Percentiles rank a stretch among this genome's conserved stretches.
Conservation (phyloP, 2,113 vertebrate genomes). For the Riparia riparia region DNA sequence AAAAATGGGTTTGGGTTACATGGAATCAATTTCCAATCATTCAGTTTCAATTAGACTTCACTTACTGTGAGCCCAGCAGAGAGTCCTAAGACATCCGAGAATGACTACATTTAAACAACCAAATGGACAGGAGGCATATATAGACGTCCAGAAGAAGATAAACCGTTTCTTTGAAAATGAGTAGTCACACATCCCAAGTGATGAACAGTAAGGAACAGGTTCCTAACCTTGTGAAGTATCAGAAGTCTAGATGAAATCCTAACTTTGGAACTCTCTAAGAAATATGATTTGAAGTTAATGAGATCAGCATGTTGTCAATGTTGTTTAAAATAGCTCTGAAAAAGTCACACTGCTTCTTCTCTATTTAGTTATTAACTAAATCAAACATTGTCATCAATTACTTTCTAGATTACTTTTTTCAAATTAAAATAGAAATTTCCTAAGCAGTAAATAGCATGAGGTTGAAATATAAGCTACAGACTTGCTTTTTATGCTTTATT, state of each 20-base stretch:
- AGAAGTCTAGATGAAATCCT: neutral
- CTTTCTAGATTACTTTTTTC: neutral
- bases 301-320: neutral
- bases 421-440: neutral
- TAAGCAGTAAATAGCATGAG: neutral
- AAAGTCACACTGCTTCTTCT: neutral
- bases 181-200: neutral
- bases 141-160: neutral
- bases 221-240: neutral
- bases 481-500: neutral
- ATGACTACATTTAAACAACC: neutral
- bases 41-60: neutral
- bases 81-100: neutral
- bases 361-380: neutral
- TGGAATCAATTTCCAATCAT: neutral
- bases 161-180: neutral
- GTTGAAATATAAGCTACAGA: neutral
- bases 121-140: neutral
- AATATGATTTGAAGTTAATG: neutral
- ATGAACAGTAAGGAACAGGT: neutral
- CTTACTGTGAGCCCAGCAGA: neutral
- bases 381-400: neutral
- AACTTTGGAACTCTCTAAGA: neutral
- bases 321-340: neutral
- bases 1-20: constrained; percentile 17